Evolutionary conservation across 2,888 invertebrate genomes (phyloP).

Genomic region (Scaptomyza parva): DNA sequence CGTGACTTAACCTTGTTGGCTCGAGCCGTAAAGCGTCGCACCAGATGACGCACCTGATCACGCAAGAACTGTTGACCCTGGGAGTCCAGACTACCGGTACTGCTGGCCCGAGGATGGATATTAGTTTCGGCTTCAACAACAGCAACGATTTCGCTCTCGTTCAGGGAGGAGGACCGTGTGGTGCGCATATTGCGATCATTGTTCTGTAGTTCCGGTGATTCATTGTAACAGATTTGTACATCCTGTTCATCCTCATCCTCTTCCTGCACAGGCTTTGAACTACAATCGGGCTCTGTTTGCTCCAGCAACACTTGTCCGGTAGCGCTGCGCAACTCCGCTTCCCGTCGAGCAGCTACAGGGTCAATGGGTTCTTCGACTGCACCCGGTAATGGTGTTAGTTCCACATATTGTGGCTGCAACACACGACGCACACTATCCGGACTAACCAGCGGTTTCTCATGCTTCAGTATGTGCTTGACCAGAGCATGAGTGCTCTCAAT

Average conservation of each 20-base stretch:
- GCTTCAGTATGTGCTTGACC: constrained; percentile 84
- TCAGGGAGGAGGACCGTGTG: constrained; percentile 64
- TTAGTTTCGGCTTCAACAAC: constrained; percentile 52
- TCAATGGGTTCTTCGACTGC: constrained; percentile 59
- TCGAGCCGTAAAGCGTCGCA: constrained; percentile 87
- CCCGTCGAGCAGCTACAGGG: constrained; percentile 62
- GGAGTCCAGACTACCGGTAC: constrained; percentile 82
- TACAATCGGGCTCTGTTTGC: constrained; percentile 44
- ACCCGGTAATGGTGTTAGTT: constrained; percentile 67
- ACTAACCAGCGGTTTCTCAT: constrained; percentile 84
- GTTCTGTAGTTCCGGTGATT: constrained; percentile 82
- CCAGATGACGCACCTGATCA: constrained; percentile 86
- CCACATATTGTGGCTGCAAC: constrained; percentile 65
- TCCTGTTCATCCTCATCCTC: constrained; percentile 80
- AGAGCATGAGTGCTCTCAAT: constrained; percentile 84
- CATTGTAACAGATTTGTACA: constrained; percentile 83
- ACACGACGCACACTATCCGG: constrained; percentile 83
- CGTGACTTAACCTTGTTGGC: constrained; percentile 87
- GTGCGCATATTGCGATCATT: constrained; percentile 80
- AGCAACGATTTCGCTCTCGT: constrained; percentile 78
- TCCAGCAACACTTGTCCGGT: constrained; percentile 65
- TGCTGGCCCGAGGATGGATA: constrained; percentile 69
- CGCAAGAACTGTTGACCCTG: constrained; percentile 83
- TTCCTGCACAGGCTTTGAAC: constrained; percentile 58
- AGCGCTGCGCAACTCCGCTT: constrained; percentile 55